Conservation (phyloP, 2,797 vertebrate genomes). For the Dendrocincla fuliginosa region DNA sequence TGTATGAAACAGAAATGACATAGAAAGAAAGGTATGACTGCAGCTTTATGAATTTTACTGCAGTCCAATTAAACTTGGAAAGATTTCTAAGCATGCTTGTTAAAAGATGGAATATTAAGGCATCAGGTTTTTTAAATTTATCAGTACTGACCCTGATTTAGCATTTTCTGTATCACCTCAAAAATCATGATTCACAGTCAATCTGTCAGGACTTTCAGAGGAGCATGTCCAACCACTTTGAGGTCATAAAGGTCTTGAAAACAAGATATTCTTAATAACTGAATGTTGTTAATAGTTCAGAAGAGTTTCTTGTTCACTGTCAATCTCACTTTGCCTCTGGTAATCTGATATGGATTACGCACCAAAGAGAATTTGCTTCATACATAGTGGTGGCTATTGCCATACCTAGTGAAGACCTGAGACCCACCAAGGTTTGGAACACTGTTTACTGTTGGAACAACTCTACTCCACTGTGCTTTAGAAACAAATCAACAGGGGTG, state of each 20-base stretch:
- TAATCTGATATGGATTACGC: neutral
- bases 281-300: neutral
- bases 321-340: neutral
- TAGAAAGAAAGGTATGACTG: neutral
- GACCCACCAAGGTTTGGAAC: fast-evolving
- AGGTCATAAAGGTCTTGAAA: neutral
- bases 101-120: neutral
- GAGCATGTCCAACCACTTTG: neutral
- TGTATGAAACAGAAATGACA: neutral
- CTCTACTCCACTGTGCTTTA: neutral
- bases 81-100: slow-evolving; percentile 2
- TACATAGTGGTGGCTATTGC: neutral
- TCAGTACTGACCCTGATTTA: neutral
- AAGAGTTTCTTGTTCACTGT: neutral
- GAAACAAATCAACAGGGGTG: neutral
- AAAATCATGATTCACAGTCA: neutral
- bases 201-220: neutral
- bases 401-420: neutral
- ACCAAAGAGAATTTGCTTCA: neutral
- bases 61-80: neutral
- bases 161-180: neutral
- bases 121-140: neutral
- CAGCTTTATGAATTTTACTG: neutral
- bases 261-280: neutral
- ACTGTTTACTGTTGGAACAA: neutral